These are phyloP conservation scores for Didymodactylos carnosus DNA, from an alignment of 2,888 invertebrate species.

Conservation along the genomic window DNA sequence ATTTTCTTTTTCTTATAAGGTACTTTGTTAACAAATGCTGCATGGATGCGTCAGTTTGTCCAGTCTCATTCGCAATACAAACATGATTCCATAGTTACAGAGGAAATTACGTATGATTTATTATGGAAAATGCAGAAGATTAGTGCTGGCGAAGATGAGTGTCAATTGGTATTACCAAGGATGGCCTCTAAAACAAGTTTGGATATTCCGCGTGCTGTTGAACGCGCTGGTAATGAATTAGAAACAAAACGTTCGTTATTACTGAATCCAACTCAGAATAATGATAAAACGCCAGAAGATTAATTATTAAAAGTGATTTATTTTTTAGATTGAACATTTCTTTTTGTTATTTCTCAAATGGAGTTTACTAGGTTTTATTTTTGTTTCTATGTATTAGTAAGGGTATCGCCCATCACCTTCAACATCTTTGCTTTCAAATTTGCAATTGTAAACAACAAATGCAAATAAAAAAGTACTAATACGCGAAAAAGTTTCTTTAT, in stretches of 20 bases:
- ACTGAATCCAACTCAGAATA: too few relatives aligned
- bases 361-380: too few relatives aligned
- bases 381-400: too few relatives aligned
- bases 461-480: too few relatives aligned
- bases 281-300: too few relatives aligned
- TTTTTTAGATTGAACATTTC: too few relatives aligned
- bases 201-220: background rate
- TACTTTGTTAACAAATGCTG: conserved; percentile 71
- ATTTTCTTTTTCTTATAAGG: conserved; percentile 37
- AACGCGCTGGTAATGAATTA: background rate
- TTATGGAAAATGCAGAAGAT: conserved; percentile 30
- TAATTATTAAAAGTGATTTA: too few relatives aligned
- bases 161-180: background rate
- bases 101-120: conserved; percentile 72
- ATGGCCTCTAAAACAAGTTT: background rate
- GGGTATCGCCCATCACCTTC: too few relatives aligned
- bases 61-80: conserved; percentile 67
- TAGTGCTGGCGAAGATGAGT: background rate
- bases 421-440: too few relatives aligned
- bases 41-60: conserved; percentile 80
- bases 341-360: too few relatives aligned
- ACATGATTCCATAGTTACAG: conserved; percentile 67
- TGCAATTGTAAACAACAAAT: too few relatives aligned
- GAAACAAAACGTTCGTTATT: background rate
- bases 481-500: too few relatives aligned